Evolutionary conservation across 2,888 invertebrate species (phyloP).

Genomic region (Melipona bicolor): DNA sequence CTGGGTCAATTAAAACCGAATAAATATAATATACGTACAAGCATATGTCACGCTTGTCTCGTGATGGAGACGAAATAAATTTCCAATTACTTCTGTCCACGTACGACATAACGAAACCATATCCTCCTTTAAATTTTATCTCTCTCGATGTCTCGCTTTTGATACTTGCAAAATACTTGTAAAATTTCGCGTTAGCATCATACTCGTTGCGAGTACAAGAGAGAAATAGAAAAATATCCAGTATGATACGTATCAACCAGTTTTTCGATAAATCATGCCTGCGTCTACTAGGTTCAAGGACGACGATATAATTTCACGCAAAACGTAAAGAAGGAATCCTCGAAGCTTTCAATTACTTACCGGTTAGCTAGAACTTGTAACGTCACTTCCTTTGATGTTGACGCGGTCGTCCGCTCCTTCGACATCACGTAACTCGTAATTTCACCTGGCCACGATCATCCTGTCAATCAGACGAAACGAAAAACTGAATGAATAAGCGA

Average conservation of each 20-base stretch:
- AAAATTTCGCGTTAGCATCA: too few species aligned
- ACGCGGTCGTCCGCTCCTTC: not conserved
- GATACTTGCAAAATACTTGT: too few species aligned
- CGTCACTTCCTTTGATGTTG: slow-evolving; percentile 9
- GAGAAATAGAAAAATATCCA: not conserved
- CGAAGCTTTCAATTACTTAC: slow-evolving; percentile 23
- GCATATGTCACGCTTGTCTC: not conserved
- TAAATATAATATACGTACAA: not conserved
- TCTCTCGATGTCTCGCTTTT: too few species aligned
- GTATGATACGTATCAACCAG: not conserved
- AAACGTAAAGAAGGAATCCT: not conserved
- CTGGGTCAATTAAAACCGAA: not conserved
- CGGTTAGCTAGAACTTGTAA: not conserved
- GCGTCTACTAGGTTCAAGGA: not conserved
- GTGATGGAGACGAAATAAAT: not conserved
- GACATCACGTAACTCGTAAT: slow-evolving; percentile 21
- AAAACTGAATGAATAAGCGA: not conserved
- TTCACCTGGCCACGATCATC: slow-evolving; percentile 22
- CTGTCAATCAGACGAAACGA: slow-evolving; percentile 26
- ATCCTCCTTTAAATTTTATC: not conserved
- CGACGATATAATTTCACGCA: not conserved
- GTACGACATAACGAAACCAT: not conserved
- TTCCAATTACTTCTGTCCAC: not conserved
- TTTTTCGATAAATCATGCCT: not conserved
- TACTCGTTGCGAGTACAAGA: not conserved